These are phyloP conservation scores for Dicaeum eximium DNA, from an alignment of 2,113 vertebrate species.

Conservation along the genomic window DNA sequence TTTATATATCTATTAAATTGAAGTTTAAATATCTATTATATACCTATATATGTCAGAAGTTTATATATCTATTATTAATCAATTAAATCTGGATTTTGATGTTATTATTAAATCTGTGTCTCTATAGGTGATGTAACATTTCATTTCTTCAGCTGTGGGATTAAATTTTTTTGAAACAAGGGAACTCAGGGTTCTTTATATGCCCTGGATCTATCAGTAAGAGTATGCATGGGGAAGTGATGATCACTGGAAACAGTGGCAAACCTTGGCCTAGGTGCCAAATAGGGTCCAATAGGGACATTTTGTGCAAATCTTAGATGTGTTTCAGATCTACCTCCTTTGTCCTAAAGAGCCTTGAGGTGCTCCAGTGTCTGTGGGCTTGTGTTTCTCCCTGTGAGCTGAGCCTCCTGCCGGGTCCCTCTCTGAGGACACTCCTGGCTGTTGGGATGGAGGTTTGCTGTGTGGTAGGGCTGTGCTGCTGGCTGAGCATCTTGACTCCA, in stretches of 20 bases:
- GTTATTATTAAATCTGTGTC: not conserved
- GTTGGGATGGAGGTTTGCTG: fast-evolving
- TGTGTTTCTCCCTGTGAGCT: not conserved
- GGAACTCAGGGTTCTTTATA: not conserved
- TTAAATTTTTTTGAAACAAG: not conserved
- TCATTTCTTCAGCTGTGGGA: not conserved
- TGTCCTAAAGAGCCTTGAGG: not conserved
- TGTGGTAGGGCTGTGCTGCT: not conserved
- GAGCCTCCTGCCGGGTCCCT: not conserved
- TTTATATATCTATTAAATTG: not conserved
- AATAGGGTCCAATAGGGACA: not conserved
- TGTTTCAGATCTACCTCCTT: not conserved
- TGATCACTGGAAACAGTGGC: not conserved
- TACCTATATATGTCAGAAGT: too few relatives aligned
- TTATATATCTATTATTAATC: not conserved
- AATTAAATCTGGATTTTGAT: not conserved
- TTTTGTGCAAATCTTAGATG: not conserved
- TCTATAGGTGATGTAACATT: not conserved
- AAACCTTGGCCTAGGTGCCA: not conserved
- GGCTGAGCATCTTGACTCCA: not conserved
- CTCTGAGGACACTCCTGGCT: not conserved
- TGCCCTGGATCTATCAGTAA: not conserved
- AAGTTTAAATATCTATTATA: not conserved
- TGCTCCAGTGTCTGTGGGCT: not conserved
- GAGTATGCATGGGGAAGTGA: not conserved